Base-by-base conservation (phyloP, 2,888 invertebrate genomes). In the Hypolimnas misippus region DNA sequence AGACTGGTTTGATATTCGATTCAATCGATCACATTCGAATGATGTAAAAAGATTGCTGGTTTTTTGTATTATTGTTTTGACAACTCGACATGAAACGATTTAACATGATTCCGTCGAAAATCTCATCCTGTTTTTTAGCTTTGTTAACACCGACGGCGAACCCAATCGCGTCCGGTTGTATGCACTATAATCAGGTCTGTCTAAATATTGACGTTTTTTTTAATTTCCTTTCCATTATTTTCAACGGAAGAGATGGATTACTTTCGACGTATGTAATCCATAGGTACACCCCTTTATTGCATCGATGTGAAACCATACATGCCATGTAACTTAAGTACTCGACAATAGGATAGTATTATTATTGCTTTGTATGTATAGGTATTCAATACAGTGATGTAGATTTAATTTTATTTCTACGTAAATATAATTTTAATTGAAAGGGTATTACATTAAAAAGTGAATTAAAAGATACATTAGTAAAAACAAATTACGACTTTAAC, bases 191-290 rank as follows among this genome's bases (percentile, higher is more conserved):
- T 89, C 81, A 83, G 85, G 86, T 84, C 85, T 89, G 90, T 89
- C 90, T 77, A 90, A 90, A 91, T 90, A 91, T 91, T 91, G 89
- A 89, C 81, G 81, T 84, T 88, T 46, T 89, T 89, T 89, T 87
- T 64, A 59, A 78, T 79, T 87, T 89, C 88, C 88, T 83, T 79
- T 85, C 73, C 68, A 78, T 82, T 83, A 73, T 77, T 76, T 76
- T 67, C 70, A 72, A 79, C 79, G 86, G 84, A 87, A 84, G 82
- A 82, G 84, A 85, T 78, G 78, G 79, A 80, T 81, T 84, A 61
- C 77, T 79, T 76, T 77, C 70, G 74, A 77, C 75, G 77, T 77
- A 81, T 81, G 83, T 82, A 86, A 86, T 86, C 81, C 82, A 89
- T 86, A 83, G 81, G 70, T 71, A 76, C 81, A 79, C 79, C 83